Evolutionary conservation across 2,888 invertebrate genomes (phyloP), one percentile per base, ranked within the genome.

Genomic region (Drosophila phalerata): DNA sequence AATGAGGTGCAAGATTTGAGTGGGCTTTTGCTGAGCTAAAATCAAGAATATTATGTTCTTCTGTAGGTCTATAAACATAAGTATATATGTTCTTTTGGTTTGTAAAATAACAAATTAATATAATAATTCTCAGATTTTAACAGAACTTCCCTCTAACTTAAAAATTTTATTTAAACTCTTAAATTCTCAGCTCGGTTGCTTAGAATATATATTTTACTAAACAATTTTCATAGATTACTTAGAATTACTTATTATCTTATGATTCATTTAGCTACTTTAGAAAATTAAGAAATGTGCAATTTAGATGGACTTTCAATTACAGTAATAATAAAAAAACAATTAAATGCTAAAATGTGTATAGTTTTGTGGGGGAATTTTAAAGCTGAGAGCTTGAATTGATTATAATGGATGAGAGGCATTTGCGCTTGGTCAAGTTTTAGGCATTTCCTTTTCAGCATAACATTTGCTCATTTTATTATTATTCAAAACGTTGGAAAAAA

Each of bases 1-100:
- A 76, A 76, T 76, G 73, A 73, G 73, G 57, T 77, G 78, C 78
- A 76, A 77, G 19, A 28, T 40, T 48, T 48, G 52, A 42, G 56
- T 67, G 52, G 62, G 58, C 17, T 48, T 52, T 65, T 48, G 62
- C 11, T 13, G 32, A 17, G 17, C 10, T 45, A 13, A 6, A 6
- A 17, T 15, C 9, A 1, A 34, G 6, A 10, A 51, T 51, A 43
- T 28, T 15, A 52, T 43, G 5, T 13, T 11, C 40, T 17, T 30
- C 3, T 10, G 8, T 8, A 38, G 6, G 8, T 52, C n/a, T 37
- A 15, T 40, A 15, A 40, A 40, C 0, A 32, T 11, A 25, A n/a
- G n/a, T n/a, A n/a, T n/a, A 22, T 22, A 22, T 22, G 22, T 22
- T 22, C 6, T 28, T 8, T 6, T 25, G 2, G 25, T 6, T 3